phyloP scores from a whole-genome alignment of 2,797 vertebrate species.

The Lagocephalus sceleratus region DNA sequence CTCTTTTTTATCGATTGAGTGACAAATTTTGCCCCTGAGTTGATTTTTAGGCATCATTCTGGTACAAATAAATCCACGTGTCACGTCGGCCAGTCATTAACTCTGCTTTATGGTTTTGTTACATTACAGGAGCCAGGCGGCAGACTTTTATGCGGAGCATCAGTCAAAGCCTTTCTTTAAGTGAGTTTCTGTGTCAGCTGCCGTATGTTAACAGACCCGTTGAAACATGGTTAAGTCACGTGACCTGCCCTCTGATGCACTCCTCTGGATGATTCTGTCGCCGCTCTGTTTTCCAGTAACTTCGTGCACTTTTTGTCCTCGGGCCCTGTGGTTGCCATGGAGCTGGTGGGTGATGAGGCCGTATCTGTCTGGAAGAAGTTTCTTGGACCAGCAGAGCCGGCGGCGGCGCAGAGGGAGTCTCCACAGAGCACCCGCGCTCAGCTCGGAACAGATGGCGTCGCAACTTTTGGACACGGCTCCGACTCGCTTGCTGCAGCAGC shows the following conservation, averaged over 20 bases:
- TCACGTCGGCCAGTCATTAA: slow-evolving; percentile 60
- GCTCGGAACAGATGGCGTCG: slow-evolving; percentile 83
- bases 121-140: slow-evolving; percentile 83
- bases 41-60: slow-evolving; percentile 4
- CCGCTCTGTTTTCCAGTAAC: slow-evolving; percentile 72
- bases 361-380: slow-evolving; percentile 84
- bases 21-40: not conserved
- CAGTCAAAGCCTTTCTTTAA: slow-evolving; percentile 88
- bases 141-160: slow-evolving; percentile 88
- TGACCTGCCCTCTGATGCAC: not conserved
- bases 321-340: slow-evolving; percentile 89
- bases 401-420: slow-evolving; percentile 74
- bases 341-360: slow-evolving; percentile 89
- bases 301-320: slow-evolving; percentile 87
- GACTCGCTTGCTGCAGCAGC: slow-evolving; percentile 87
- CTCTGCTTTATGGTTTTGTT: slow-evolving; percentile 58
- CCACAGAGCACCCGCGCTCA: slow-evolving; percentile 77
- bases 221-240: slow-evolving; percentile 4
- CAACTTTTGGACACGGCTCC: slow-evolving; percentile 86
- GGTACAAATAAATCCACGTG: slow-evolving; percentile 14
- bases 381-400: slow-evolving; percentile 82
- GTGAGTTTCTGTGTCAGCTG: slow-evolving; percentile 72
- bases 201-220: slow-evolving; percentile 19
- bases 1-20: not conserved
- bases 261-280: not conserved